A percentile compares a stretch with the other conserved stretches of the same genome.
Evolutionary conservation across 2,113 vertebrate genomes (phyloP).

Genomic region (Hippopotamus amphibius): DNA sequence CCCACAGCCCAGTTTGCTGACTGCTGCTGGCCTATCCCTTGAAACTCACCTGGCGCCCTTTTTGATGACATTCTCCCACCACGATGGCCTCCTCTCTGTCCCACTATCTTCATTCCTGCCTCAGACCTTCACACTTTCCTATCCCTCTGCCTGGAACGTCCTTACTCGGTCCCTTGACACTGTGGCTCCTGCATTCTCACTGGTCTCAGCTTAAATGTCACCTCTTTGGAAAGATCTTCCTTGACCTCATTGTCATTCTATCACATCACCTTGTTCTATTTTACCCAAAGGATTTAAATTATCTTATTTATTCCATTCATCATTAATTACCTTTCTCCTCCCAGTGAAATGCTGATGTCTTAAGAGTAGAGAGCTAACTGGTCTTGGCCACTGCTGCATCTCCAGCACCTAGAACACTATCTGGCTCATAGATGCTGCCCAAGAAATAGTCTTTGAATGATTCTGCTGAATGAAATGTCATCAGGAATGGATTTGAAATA

Average conservation of each 20-base stretch:
- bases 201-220: not conserved
- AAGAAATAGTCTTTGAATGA: not conserved
- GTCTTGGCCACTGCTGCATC: not conserved
- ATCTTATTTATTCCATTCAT: not conserved
- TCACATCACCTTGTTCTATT: not conserved
- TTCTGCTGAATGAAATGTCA: not conserved
- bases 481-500: not conserved
- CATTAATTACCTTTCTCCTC: not conserved
- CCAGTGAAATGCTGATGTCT: not conserved
- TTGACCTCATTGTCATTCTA: not conserved
- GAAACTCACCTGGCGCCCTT: not conserved
- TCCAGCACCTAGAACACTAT: not conserved
- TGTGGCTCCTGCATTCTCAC: not conserved
- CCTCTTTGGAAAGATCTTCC: not conserved
- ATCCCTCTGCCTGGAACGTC: not conserved
- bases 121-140: not conserved
- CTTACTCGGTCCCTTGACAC: accelerated
- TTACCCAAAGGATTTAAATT: not conserved
- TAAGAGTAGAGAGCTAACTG: not conserved
- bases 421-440: not conserved
- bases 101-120: not conserved
- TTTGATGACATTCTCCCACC: too few species aligned
- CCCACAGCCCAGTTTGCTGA: not conserved
- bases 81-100: not conserved
- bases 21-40: not conserved